Percentiles rank a stretch among this genome's conserved stretches.
Conservation (phyloP, 2,113 vertebrate genomes). For the Motacilla alba region DNA sequence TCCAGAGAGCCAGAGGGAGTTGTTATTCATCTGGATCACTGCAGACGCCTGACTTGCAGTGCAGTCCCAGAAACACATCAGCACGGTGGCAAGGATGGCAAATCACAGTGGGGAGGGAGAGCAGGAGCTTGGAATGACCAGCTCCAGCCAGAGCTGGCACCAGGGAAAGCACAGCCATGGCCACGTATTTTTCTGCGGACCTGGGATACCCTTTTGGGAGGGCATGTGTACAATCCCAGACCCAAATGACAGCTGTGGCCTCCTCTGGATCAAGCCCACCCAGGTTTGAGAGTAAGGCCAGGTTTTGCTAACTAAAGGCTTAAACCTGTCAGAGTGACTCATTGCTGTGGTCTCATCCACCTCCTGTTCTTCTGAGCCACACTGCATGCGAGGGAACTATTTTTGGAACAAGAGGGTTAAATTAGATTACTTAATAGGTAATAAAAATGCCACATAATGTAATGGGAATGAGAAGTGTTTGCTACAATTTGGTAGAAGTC, state of each 20-base stretch:
- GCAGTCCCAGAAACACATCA: not conserved
- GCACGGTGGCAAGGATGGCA: not conserved
- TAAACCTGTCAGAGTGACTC: not conserved
- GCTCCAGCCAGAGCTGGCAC: not conserved
- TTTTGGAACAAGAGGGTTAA: constrained; percentile 2
- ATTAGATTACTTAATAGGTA: not conserved
- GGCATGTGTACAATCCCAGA: not conserved
- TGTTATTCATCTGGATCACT: not conserved
- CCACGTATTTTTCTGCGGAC: accelerated
- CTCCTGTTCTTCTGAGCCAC: not conserved
- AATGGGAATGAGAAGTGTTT: not conserved
- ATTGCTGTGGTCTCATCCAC: not conserved
- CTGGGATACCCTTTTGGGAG: accelerated
- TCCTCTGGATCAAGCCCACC: not conserved
- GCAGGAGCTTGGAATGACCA: not conserved
- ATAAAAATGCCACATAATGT: not conserved
- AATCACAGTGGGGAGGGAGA: not conserved
- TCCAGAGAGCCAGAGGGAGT: not conserved
- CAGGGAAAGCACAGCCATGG: accelerated
- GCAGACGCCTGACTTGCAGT: not conserved
- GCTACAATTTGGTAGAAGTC: not conserved
- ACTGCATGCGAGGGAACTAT: not conserved
- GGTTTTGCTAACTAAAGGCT: not conserved
- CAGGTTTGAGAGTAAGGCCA: not conserved
- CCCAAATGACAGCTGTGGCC: not conserved